Evolutionary conservation across 92 coral and sea anemone genomes (phyloP).

Genomic region (Blastomussa wellsi): DNA sequence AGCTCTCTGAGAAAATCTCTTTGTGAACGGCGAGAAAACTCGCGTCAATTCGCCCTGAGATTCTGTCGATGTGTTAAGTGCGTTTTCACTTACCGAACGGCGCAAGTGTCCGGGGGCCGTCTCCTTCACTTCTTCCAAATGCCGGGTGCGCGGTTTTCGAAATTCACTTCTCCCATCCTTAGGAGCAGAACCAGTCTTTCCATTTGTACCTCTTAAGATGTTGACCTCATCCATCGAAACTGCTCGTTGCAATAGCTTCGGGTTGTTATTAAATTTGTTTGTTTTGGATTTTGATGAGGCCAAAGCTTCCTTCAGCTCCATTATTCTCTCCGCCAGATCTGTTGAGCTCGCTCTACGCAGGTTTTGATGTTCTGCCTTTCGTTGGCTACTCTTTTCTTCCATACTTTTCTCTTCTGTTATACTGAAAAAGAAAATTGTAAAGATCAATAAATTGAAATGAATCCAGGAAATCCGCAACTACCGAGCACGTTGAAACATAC

Average conservation of each 20-base stretch:
- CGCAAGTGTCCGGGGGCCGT: background rate
- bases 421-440: background rate
- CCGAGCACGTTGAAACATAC: background rate
- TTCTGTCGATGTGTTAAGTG: background rate
- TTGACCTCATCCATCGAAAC: constrained; percentile 35
- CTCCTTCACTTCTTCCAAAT: background rate
- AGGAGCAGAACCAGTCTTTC: constrained; percentile 4
- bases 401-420: constrained; percentile 23
- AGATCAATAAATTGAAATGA: background rate
- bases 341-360: constrained; percentile 12
- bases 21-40: constrained; percentile 7
- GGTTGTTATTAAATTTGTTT: background rate
- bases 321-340: constrained; percentile 39
- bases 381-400: background rate
- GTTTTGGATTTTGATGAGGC: constrained; percentile 5
- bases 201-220: background rate
- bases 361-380: background rate
- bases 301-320: constrained; percentile 39
- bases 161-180: background rate
- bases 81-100: constrained; percentile 39
- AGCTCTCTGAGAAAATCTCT: constrained; percentile 18
- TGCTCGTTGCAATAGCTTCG: background rate
- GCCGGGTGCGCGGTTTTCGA: background rate
- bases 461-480: background rate
- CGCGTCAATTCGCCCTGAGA: background rate